A percentile compares a stretch with the other conserved stretches of the same genome.
Evolutionary conservation across 2,113 vertebrate species (phyloP).

Genomic region (Hippoglossus stenolepis): DNA sequence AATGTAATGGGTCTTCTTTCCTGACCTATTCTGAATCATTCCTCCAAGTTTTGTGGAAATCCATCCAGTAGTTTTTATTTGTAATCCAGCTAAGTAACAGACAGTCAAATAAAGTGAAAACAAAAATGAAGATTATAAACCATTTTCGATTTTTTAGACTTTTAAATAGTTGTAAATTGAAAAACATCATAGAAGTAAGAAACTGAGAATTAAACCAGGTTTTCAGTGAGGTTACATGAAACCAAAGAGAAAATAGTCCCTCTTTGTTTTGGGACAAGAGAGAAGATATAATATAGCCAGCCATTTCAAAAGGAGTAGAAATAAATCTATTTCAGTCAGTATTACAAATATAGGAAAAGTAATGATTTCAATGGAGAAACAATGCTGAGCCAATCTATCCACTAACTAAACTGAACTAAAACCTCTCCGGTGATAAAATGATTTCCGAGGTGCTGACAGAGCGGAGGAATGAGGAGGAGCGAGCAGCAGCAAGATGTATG

Average conservation of each 20-base stretch:
- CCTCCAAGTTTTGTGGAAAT: too few relatives aligned
- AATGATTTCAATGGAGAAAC: not conserved
- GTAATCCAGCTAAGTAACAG: too few relatives aligned
- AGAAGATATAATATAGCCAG: not conserved
- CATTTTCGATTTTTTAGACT: too few relatives aligned
- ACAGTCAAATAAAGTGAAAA: too few relatives aligned
- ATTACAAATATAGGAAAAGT: not conserved
- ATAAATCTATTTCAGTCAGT: not conserved
- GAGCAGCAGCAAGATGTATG: conserved; percentile 43
- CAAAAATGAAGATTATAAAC: too few relatives aligned
- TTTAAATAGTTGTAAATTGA: too few relatives aligned
- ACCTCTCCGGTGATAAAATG: conserved; percentile 14
- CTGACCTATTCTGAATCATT: too few relatives aligned
- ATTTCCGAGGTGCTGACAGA: conserved; percentile 20
- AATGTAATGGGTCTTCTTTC: too few relatives aligned
- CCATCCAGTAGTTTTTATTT: too few relatives aligned
- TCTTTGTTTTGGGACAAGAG: not conserved
- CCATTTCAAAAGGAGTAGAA: not conserved
- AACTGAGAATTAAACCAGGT: not conserved
- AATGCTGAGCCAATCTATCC: conserved; percentile 1
- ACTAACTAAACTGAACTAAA: conserved; percentile 17
- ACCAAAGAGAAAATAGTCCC: not conserved
- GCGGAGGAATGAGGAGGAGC: conserved; percentile 11
- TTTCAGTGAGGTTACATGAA: not conserved
- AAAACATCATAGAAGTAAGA: too few relatives aligned